These are phyloP conservation scores for Montipora capitata DNA, from an alignment of 92 coral and sea anemone species.

Conservation along the genomic window DNA sequence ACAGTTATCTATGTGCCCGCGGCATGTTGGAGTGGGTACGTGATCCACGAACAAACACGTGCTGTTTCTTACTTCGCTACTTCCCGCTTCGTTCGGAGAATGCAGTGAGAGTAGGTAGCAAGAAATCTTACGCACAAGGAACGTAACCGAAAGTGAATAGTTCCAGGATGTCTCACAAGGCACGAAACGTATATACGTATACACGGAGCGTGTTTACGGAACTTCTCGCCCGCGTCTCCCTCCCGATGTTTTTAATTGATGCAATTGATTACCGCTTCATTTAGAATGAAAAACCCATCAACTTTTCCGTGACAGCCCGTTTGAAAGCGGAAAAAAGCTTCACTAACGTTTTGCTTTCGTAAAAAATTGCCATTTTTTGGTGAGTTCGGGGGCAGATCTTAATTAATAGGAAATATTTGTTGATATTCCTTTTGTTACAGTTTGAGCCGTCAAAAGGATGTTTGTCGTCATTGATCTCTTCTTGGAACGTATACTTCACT, in stretches of 20 bases:
- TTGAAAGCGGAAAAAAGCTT: too few species aligned
- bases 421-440: neutral
- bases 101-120: neutral
- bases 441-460: neutral
- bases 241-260: neutral
- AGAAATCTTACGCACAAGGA: too few species aligned
- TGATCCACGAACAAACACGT: conserved; percentile 1
- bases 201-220: neutral
- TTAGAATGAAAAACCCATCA: too few species aligned
- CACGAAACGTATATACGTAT: too few species aligned
- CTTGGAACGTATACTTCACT: too few species aligned
- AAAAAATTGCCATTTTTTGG: neutral
- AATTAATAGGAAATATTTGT: neutral
- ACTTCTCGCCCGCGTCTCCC: neutral
- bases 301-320: too few species aligned
- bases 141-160: too few species aligned
- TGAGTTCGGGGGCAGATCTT: neutral
- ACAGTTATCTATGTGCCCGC: conserved; percentile 20
- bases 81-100: neutral
- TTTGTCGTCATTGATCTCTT: neutral
- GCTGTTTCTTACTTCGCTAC: neutral
- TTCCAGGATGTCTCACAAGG: neutral
- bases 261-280: too few species aligned
- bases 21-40: conserved; percentile 27
- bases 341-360: too few species aligned